These are phyloP conservation scores for Bellardia bayeri DNA, from an alignment of 2,888 invertebrate species.

Conservation along the genomic window DNA sequence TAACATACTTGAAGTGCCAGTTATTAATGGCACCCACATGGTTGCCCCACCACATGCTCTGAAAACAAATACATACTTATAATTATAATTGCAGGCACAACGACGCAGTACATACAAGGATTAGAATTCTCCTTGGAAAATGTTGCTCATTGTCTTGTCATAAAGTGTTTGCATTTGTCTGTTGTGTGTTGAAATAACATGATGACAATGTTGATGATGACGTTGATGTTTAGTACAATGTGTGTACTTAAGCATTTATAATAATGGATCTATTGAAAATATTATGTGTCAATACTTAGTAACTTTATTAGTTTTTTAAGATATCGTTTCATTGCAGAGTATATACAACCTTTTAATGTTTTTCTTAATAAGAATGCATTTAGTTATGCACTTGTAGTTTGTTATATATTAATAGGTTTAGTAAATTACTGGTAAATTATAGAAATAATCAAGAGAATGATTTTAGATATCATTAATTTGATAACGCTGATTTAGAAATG, in stretches of 20 bases:
- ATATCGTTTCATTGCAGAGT: background rate
- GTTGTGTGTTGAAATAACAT: background rate
- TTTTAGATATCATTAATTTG: too few species aligned
- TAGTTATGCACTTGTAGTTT: background rate
- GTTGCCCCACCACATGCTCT: conserved; percentile 2
- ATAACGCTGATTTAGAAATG: too few species aligned
- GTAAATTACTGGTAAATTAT: background rate
- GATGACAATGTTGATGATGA: background rate
- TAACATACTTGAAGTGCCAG: conserved; percentile 8
- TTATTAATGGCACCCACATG: conserved; percentile 18
- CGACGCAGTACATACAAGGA: background rate
- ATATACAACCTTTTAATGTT: background rate
- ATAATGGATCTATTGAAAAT: conserved; percentile 6
- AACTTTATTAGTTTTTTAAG: background rate
- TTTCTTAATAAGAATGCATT: background rate
- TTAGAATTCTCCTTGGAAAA: conserved; percentile 23
- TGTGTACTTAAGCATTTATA: background rate
- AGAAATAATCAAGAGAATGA: too few species aligned
- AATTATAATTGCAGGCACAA: conserved; percentile 20
- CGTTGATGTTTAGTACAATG: background rate
- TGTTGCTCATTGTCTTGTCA: background rate
- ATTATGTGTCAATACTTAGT: background rate
- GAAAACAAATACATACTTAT: conserved; percentile 15
- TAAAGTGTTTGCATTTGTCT: background rate
- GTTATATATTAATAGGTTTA: background rate